These are phyloP conservation scores for Takifugu bimaculatus DNA, from an alignment of 2,113 vertebrate genomes.

Conservation along the genomic window DNA sequence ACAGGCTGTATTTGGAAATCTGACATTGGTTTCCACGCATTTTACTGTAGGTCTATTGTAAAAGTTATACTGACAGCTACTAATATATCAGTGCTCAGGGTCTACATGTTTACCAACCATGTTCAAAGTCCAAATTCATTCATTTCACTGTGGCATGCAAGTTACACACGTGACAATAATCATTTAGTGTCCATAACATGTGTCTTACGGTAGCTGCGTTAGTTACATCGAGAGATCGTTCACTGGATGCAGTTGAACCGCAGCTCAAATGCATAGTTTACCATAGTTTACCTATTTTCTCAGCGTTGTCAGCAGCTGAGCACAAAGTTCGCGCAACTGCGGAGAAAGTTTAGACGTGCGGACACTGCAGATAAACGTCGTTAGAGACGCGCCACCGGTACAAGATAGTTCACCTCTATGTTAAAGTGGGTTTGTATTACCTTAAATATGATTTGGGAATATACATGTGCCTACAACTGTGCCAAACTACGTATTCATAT, in stretches of 20 bases:
- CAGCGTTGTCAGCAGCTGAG: neutral
- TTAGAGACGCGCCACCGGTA: no score
- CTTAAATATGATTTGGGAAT: no score
- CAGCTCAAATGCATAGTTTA: neutral
- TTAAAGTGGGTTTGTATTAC: no score
- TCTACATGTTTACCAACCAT: conserved; percentile 9
- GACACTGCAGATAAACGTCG: neutral
- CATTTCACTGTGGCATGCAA: no score
- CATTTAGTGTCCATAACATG: neutral
- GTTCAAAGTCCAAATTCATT: conserved; percentile 38
- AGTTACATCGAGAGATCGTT: neutral
- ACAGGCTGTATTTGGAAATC: no score
- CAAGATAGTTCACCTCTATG: no score
- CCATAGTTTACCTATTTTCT: neutral
- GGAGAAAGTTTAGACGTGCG: neutral
- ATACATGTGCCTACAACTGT: no score
- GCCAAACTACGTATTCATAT: no score
- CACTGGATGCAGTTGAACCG: neutral
- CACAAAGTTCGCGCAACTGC: neutral
- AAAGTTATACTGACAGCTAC: no score
- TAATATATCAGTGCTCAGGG: neutral
- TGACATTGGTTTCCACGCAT: no score
- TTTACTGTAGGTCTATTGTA: no score
- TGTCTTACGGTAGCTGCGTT: neutral
- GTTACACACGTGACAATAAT: neutral